Conservation (phyloP, 30 jellyfish, hydroid and myxozoan genomes). For the Turritopsis rubra region DNA sequence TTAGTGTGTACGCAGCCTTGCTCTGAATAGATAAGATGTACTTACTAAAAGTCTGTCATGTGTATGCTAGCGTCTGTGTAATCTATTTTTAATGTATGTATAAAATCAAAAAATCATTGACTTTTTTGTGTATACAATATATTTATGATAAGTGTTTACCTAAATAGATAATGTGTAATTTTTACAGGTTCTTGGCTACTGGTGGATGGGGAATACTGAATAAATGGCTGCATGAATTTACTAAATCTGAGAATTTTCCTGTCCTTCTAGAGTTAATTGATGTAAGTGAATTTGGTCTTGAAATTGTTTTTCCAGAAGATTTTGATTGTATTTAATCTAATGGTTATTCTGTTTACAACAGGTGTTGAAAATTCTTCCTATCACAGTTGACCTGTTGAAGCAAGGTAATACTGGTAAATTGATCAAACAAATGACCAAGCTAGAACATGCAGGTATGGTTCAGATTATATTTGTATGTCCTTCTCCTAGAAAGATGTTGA, state of each 20-base stretch:
- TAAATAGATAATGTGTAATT: no score
- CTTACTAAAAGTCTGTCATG: no score
- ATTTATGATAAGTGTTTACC: no score
- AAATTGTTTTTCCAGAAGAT: background rate
- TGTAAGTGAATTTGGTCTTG: conserved; percentile 35
- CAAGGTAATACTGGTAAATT: conserved; percentile 94
- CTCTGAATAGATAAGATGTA: no score
- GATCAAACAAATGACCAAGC: conserved; percentile 65
- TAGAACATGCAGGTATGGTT: conserved; percentile 51
- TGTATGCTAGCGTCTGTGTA: no score
- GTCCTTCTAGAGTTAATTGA: conserved; percentile 69
- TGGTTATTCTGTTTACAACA: background rate
- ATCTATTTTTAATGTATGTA: no score
- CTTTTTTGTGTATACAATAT: no score
- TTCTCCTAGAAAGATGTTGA: no score
- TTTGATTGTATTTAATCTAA: background rate
- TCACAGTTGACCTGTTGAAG: conserved; percentile 66
- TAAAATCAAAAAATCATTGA: no score
- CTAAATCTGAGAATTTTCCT: conserved; percentile 61
- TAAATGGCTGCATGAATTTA: conserved; percentile 83
- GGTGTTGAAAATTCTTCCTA: conserved; percentile 75
- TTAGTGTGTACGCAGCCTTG: no score
- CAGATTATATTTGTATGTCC: background rate
- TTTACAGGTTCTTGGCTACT: conserved; percentile 42
- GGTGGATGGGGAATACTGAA: conserved; percentile 99